A percentile compares a stretch with the other conserved stretches of the same genome.
phyloP scores from a whole-genome alignment of 2,113 vertebrate genomes.

The Raja brachyura region DNA sequence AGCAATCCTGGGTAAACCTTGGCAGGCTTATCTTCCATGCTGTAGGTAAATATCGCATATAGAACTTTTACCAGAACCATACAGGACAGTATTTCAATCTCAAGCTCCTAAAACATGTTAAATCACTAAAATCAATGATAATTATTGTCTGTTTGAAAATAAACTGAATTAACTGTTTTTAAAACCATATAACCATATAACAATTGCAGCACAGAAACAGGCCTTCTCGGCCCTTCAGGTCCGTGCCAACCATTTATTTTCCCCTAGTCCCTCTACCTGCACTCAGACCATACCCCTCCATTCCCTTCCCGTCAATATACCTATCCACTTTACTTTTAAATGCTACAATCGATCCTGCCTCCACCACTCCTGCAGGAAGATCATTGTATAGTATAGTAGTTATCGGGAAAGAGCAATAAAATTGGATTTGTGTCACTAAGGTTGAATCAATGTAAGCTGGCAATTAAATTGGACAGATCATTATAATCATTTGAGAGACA shows the following conservation, averaged over 20 bases:
- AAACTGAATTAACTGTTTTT: neutral
- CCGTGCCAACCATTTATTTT: no score
- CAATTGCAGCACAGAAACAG: no score
- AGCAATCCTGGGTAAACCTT: neutral
- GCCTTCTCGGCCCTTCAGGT: no score
- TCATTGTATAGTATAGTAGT: no score
- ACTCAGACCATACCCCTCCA: no score
- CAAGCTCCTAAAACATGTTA: neutral
- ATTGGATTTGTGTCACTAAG: neutral
- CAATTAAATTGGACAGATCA: neutral
- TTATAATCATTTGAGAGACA: neutral
- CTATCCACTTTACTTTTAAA: no score
- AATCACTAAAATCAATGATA: neutral
- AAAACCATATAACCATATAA: no score
- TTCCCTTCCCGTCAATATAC: no score
- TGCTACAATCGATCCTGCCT: no score
- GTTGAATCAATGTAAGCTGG: neutral
- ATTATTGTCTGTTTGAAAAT: neutral
- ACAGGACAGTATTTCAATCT: neutral
- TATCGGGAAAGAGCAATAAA: neutral
- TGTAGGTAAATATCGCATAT: neutral
- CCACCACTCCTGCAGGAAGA: no score
- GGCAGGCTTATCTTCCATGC: neutral
- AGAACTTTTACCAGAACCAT: neutral
- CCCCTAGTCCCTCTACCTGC: no score